phyloP scores from a whole-genome alignment of 2,888 invertebrate genomes.

The Ennomos fuscantarius region DNA sequence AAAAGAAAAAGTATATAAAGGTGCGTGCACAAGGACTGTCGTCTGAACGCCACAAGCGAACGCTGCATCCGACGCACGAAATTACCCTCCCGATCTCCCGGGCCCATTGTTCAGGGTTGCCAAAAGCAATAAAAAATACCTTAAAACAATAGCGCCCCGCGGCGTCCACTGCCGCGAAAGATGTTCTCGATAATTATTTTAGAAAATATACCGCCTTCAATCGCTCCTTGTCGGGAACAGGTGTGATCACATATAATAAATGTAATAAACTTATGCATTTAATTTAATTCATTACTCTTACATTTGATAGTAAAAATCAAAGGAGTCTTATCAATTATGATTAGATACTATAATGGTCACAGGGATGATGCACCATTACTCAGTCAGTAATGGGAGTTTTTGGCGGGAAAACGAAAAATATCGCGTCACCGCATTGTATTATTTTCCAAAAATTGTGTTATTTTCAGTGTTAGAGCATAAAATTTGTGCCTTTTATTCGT shows the following conservation, averaged over 20 bases:
- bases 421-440: too few relatives aligned
- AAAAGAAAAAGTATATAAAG: slow-evolving; percentile 52
- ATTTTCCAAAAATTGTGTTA: too few relatives aligned
- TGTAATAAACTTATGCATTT: slow-evolving; percentile 50
- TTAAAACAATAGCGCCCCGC: slow-evolving; percentile 83
- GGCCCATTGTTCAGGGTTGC: slow-evolving; percentile 81
- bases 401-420: too few relatives aligned
- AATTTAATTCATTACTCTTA: slow-evolving; percentile 16
- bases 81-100: slow-evolving; percentile 64
- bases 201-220: slow-evolving; percentile 74
- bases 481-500: too few relatives aligned
- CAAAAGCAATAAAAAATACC: slow-evolving; percentile 79
- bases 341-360: slow-evolving; percentile 16
- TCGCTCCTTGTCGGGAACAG: slow-evolving; percentile 75
- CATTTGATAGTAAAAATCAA: slow-evolving; percentile 15
- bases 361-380: slow-evolving; percentile 18
- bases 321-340: slow-evolving; percentile 8
- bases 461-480: too few relatives aligned
- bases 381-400: slow-evolving; percentile 24
- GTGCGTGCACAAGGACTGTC: slow-evolving; percentile 52
- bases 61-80: slow-evolving; percentile 62
- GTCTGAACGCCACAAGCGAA: slow-evolving; percentile 59
- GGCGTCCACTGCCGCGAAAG: slow-evolving; percentile 75
- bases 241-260: slow-evolving; percentile 62
- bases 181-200: slow-evolving; percentile 82